Base-by-base conservation (phyloP, 92 coral and sea anemone genomes). In the Parazoanthus swiftii region DNA sequence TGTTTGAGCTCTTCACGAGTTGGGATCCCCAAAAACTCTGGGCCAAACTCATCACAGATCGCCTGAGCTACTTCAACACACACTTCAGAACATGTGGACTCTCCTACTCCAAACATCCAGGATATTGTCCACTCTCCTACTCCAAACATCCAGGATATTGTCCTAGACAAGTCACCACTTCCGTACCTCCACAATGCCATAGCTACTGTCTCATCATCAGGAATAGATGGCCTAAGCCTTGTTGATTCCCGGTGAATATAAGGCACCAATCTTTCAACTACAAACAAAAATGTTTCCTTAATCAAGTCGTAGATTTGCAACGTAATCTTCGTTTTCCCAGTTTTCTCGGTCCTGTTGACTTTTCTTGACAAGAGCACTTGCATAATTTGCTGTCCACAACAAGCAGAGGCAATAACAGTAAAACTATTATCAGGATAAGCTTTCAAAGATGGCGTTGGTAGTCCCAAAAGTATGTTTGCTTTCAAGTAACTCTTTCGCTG, bases 21-120 rank as follows among this genome's bases (percentile, higher is more conserved):
- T 11, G 84, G 91, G 33, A 79, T 77, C 25, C 18, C 89, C 89
- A 89, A 85, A 82, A 83, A 79, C 65, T 82, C 56, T 82, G 67
- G 91, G 29, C 93, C 93, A 88, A 91, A 91, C 82, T 88, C 93
- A 46, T 82, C 81, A 78, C 80, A 91, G 59, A 86, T 91, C n/a
- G 88, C 72, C 80, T 86, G 88, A 50, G 86, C 86, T 71, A 79
- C 88, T 88, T 79, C 84, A 76, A 91, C 85, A 82, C 89, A 91
- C 25, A 50, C 89, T 54, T 85, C 82, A 21, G 38, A 23, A 72
- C 86, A 85, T 68, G 92, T 90, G 86, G 89, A 90, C 56, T 90
- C 92, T 79, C 86, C 92, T 21, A 84, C 88, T 84, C 85, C 89
- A 85, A 89, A 89, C 91, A n/a, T n/a, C n/a, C n/a, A n/a, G n/a